phyloP scores from a whole-genome alignment of 2,113 vertebrate species.

The Festucalex cinctus region DNA sequence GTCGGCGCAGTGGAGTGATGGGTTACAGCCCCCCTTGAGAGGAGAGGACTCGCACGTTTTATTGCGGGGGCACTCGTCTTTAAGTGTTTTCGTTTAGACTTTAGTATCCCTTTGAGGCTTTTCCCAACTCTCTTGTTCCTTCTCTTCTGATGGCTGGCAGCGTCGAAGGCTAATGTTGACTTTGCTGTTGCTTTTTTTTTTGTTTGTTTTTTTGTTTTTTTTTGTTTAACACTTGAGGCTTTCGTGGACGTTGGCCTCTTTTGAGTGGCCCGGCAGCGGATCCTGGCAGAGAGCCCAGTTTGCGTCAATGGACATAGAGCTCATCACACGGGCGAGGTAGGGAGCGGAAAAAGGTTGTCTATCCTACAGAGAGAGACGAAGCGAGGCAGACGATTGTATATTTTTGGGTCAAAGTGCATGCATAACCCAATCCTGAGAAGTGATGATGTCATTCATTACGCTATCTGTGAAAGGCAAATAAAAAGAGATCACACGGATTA shows the following conservation, averaged over 20 bases:
- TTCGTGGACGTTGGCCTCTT: slow-evolving; percentile 38
- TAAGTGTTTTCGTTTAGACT: slow-evolving; percentile 42
- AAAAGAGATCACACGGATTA: slow-evolving; percentile 11
- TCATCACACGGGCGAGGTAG: slow-evolving; percentile 18
- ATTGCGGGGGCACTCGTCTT: slow-evolving; percentile 1
- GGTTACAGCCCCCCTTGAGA: slow-evolving; percentile 42
- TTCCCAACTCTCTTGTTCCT: slow-evolving; percentile 37
- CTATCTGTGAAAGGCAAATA: slow-evolving; percentile 17
- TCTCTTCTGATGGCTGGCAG: slow-evolving; percentile 42
- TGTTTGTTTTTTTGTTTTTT: too few species aligned
- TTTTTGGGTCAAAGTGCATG: slow-evolving; percentile 7
- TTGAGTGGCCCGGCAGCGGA: slow-evolving; percentile 45
- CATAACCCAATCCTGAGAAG: not conserved
- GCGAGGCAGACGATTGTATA: slow-evolving; percentile 8
- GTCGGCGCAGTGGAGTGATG: slow-evolving; percentile 30
- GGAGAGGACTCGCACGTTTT: slow-evolving; percentile 13
- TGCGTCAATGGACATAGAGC: slow-evolving; percentile 44
- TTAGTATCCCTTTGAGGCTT: slow-evolving; percentile 41
- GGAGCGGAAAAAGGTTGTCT: not conserved
- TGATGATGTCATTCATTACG: slow-evolving; percentile 11
- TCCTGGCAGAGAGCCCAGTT: slow-evolving; percentile 47
- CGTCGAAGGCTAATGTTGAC: slow-evolving; percentile 61
- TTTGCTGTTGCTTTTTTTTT: slow-evolving; percentile 56
- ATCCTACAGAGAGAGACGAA: not conserved
- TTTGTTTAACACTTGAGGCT: slow-evolving; percentile 50